Evolutionary conservation across 2,113 vertebrate species (phyloP), one percentile per base, ranked within the genome.

Genomic region (Otus sunia): DNA sequence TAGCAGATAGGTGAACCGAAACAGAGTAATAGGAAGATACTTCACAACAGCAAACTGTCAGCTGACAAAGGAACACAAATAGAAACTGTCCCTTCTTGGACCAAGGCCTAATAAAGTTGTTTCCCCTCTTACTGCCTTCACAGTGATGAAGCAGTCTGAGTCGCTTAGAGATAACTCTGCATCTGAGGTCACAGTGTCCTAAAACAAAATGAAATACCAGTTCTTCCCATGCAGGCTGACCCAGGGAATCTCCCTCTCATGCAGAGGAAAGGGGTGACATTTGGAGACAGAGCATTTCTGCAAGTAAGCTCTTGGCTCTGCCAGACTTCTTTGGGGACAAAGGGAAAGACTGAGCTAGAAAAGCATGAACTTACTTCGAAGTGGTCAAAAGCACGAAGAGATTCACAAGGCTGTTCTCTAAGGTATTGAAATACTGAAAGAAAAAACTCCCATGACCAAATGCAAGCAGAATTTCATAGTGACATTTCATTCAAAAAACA

Each of bases 371-470:
- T 99, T 98, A 99, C 99, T 99, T 99, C 95, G 99, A 99, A 74
- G 99, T 99, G 87, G 99, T 99, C 97, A 99, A 97, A 74, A 99
- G 98, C 84, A 99, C 99, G 8, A 99, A 99, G 75, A 99, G 98
- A 96, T 99, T 99, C 97, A 99, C 98, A 0, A 99, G 98, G 98
- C 99, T 99, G 98, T 99, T 99, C 97, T 99, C 99, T 95, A 99
- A 97, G 63, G 99, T 99, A 97, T 85, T 99, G 97, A 99, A 99
- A 98, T 99, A 99, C 99, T 99, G 97, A 7, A 93, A 96, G 49
- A 68, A 96, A 72, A 96, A 62, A 47, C 56, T 74, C n/a, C 13
- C 63, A 26, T 85, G 69, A 95, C 43, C 84, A 93, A 95, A 92
- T 0, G 23, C 55, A 67, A 87, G 36, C 32, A 55, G 36, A 68